Percentiles rank a stretch among this genome's conserved stretches.
Evolutionary conservation across 1,140 invertebrate genomes (phyloP).

Genomic region (Drosophila sulfurigaster): DNA sequence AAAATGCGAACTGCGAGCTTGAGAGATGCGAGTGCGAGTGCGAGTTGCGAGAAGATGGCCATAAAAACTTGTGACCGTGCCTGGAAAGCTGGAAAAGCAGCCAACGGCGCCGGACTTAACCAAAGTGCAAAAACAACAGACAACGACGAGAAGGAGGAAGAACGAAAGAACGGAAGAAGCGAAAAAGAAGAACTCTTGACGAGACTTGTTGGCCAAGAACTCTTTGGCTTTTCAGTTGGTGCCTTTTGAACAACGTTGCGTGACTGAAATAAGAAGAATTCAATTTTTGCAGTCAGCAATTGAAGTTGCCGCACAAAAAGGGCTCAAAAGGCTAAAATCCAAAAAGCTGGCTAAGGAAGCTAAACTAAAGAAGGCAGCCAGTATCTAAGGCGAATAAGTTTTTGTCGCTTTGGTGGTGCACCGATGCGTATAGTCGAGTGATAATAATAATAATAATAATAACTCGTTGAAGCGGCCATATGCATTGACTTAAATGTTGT

Average conservation of each 20-base stretch:
- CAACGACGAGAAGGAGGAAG: background rate
- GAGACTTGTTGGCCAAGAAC: conserved; percentile 24
- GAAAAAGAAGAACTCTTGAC: conserved; percentile 14
- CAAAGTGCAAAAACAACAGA: conserved; percentile 35
- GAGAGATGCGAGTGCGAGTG: background rate
- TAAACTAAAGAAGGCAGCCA: background rate
- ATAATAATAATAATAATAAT: conserved; percentile 36
- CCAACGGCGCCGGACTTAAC: conserved; percentile 23
- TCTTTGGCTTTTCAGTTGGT: conserved; percentile 39
- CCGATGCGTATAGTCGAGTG: conserved; percentile 21
- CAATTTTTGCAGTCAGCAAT: conserved; percentile 33
- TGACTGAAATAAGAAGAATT: conserved; percentile 51
- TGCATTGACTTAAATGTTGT: conserved; percentile 25
- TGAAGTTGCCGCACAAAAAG: conserved; percentile 14
- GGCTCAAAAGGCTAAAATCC: conserved; percentile 6
- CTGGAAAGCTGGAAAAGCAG: conserved; percentile 10
- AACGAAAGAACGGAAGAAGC: background rate
- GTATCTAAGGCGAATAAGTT: background rate
- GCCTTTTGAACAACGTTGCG: conserved; percentile 37
- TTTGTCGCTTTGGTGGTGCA: conserved; percentile 25
- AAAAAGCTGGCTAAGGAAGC: conserved; percentile 12
- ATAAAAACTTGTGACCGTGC: conserved; percentile 33
- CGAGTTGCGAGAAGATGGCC: background rate
- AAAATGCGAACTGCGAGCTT: conserved; percentile 19
- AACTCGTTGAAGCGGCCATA: background rate